Evolutionary conservation across 2,113 vertebrate genomes (phyloP), one percentile per base, ranked within the genome.

Genomic region (Axis porcinus): DNA sequence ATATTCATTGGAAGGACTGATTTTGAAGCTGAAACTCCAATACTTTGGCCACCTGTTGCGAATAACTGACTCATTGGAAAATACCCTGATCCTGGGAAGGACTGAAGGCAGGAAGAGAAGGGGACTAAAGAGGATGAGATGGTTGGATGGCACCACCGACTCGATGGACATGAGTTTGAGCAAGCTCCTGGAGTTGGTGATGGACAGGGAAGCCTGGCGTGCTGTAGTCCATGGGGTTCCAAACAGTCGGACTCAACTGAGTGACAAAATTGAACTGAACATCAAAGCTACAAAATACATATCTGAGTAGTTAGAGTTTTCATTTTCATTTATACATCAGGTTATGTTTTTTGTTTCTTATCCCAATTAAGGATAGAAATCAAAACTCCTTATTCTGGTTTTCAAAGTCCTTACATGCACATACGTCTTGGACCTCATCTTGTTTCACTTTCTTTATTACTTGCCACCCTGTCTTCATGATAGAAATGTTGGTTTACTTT

Each of bases 31-130:
- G 62, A 67, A n/a, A n/a, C 16, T 67, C 7, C 7, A 9, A 67
- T 67, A 19, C 7, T 67, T n/a, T 9, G 7, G 16, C 62, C 33
- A 67, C 33, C 62, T n/a, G 62, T 19, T 67, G 62, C 0, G 4
- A 67, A n/a, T 15, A n/a, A 67, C 16, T 9, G 62, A 67, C 33
- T 64, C 7, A 67, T 10, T n/a, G 33, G 33, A 33, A n/a, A n/a
- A 67, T 67, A n/a, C 33, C 33, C 62, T n/a, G 33, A n/a, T 10
- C 16, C 62, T n/a, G 62, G 16, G 62, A n/a, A 67, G 9, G 62
- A n/a, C 9, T 67, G 33, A 67, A 67, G 33, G 16, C 33, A 67
- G 62, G 62, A 67, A 19, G 16, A 67, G 33, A 19, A 67, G 33
- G 33, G 62, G 16, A 67, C 2, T n/a, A 67, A 33, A 19, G n/a